Base-by-base conservation (phyloP, 2,888 invertebrate species). In the Noctua janthe region DNA sequence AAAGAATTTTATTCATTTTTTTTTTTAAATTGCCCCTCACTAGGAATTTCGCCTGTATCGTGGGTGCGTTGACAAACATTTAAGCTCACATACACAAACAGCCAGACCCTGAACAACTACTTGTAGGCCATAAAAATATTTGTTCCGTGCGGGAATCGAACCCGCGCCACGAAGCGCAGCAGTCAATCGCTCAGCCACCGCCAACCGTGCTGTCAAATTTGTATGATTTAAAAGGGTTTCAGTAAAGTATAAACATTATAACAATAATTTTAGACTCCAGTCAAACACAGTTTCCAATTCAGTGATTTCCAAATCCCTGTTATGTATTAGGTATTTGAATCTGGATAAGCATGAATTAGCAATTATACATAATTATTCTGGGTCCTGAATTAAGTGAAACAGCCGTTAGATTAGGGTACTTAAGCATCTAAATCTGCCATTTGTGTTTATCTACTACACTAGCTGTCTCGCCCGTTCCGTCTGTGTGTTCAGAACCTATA, bases 271-370 rank as follows among this genome's bases (percentile, higher is more conserved):
- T 49, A 51, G 15, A 29, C 51, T 69, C 15, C 39, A 62, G n/a
- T 49, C 49, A 47, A 70, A 47, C 59, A 72, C n/a, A 72, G 20
- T 73, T 82, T 73, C 69, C 29, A n/a, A 72, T 54, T 69, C 71
- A 85, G 23, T 20, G 39, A 80, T 59, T 20, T 49, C 47, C 47
- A 47, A 84, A 84, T 84, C n/a, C 11, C 47, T 54, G 15, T 49
- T 62, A 47, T 29, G n/a, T 69, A 69, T n/a, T 47, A 47, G 17
- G 39, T n/a, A 69, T 71, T 80, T 71, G 29, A 67, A 62, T 20
- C 51, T 69, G 67, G 39, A 54, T 70, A 56, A 56, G 49, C 81
- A 59, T 82, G 47, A 85, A 85, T 82, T 70, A 81, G 69, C 81
- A 82, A 64, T 54, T 69, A 67, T 62, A 85, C 20, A 64, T 73